A percentile compares a stretch with the other conserved stretches of the same genome.
Conservation (phyloP, 2,888 invertebrate genomes). For the Mythimna impura region DNA sequence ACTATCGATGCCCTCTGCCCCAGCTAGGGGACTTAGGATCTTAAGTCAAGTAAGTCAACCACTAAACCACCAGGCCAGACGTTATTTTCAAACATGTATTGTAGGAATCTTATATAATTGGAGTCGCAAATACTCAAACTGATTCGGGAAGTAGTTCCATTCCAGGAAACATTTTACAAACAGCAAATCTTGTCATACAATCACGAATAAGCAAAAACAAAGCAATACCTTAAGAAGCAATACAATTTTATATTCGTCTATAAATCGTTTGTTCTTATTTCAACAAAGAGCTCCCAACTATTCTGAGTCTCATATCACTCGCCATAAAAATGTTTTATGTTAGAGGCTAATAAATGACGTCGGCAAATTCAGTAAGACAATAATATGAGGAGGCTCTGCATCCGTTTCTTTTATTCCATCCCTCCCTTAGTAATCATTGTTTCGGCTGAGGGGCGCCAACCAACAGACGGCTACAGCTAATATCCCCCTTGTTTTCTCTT, state of each 20-base stretch:
- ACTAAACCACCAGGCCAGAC: no score
- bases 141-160: neutral
- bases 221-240: slow-evolving; percentile 74
- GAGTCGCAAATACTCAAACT: neutral
- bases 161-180: slow-evolving; percentile 28
- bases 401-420: slow-evolving; percentile 85
- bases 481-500: slow-evolving; percentile 80
- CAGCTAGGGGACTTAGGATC: no score
- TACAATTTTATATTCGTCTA: slow-evolving; percentile 85
- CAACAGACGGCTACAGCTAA: slow-evolving; percentile 81
- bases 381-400: slow-evolving; percentile 88
- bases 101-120: neutral
- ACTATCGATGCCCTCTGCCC: no score
- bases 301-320: slow-evolving; percentile 85
- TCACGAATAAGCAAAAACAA: slow-evolving; percentile 67
- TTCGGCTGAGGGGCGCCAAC: slow-evolving; percentile 83
- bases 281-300: slow-evolving; percentile 81
- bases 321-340: slow-evolving; percentile 90
- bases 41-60: no score
- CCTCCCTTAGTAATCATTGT: slow-evolving; percentile 88
- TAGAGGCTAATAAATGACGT: slow-evolving; percentile 90
- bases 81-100: neutral
- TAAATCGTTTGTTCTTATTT: slow-evolving; percentile 87
- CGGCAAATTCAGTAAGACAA: slow-evolving; percentile 90
- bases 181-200: slow-evolving; percentile 56